Evolutionary conservation across 2,888 invertebrate species (phyloP).

Genomic region (Lissocephala sabroskyi): DNA sequence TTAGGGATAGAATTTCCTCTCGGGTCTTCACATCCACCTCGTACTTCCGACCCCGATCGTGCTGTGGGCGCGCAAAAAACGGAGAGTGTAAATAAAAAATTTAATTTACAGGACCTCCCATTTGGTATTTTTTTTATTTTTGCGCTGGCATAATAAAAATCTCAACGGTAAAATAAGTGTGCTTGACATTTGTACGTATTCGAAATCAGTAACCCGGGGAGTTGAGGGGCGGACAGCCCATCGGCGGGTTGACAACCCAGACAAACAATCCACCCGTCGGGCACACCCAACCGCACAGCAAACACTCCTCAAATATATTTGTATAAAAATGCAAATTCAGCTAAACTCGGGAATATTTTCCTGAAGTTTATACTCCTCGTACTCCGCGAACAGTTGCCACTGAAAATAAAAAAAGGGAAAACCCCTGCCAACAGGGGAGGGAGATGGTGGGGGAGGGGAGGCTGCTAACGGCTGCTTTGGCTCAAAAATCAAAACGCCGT

Average conservation of each 20-base stretch:
- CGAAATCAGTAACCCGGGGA: background rate
- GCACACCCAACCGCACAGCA: slow-evolving; percentile 23
- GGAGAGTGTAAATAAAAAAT: slow-evolving; percentile 10
- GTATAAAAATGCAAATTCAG: slow-evolving; percentile 69
- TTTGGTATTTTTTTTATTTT: too few species aligned
- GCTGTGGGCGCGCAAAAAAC: slow-evolving; percentile 73
- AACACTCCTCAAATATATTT: slow-evolving; percentile 64
- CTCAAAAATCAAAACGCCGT: slow-evolving; percentile 56
- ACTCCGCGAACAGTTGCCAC: slow-evolving; percentile 16
- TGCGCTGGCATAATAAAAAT: slow-evolving; percentile 37
- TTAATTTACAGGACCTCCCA: too few species aligned
- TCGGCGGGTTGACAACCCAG: background rate
- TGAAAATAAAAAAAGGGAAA: too few species aligned
- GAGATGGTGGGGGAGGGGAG: background rate
- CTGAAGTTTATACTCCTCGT: slow-evolving; percentile 31
- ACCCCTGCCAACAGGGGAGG: too few species aligned
- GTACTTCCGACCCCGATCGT: slow-evolving; percentile 79
- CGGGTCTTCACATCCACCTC: slow-evolving; percentile 90
- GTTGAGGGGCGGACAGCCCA: background rate
- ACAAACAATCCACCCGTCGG: slow-evolving; percentile 1
- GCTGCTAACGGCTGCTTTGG: slow-evolving; percentile 42
- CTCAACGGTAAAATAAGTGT: slow-evolving; percentile 41
- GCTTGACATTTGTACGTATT: slow-evolving; percentile 38
- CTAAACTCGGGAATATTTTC: slow-evolving; percentile 60
- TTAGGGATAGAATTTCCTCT: slow-evolving; percentile 97